These are phyloP conservation scores for Pheosia gnoma DNA, from an alignment of 2,888 invertebrate species.

Conservation along the genomic window DNA sequence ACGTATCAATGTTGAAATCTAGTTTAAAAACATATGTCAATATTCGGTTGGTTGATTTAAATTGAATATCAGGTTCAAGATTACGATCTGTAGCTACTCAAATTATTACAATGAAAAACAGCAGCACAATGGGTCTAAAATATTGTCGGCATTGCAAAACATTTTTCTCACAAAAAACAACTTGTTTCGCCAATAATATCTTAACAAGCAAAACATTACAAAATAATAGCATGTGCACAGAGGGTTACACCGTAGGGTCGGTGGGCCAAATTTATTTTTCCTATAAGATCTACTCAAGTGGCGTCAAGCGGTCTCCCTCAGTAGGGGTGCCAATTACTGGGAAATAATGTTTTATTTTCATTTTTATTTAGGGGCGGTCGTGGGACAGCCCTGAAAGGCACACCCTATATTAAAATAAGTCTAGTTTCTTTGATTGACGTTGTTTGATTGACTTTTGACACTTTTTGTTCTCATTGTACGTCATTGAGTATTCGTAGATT, in stretches of 20 bases:
- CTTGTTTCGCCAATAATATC: slow-evolving; percentile 48
- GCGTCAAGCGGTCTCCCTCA: slow-evolving; percentile 72
- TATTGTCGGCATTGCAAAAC: slow-evolving; percentile 16
- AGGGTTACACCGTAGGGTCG: slow-evolving; percentile 56
- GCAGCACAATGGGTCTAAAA: slow-evolving; percentile 13
- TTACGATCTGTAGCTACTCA: background rate
- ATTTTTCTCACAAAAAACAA: slow-evolving; percentile 36
- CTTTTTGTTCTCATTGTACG: slow-evolving; percentile 41
- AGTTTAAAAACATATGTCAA: background rate
- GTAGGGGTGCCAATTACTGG: slow-evolving; percentile 82
- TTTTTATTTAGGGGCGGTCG: slow-evolving; percentile 83
- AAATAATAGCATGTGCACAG: slow-evolving; percentile 69
- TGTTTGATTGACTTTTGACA: slow-evolving; percentile 70
- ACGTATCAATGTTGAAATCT: background rate
- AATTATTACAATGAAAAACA: slow-evolving; percentile 15
- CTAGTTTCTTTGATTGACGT: slow-evolving; percentile 77
- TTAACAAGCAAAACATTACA: slow-evolving; percentile 65
- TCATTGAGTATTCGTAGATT: background rate
- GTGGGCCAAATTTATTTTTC: slow-evolving; percentile 67
- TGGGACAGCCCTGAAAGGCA: slow-evolving; percentile 80
- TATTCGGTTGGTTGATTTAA: background rate
- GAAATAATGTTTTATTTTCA: slow-evolving; percentile 80
- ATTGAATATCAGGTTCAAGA: background rate
- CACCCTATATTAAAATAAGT: slow-evolving; percentile 77
- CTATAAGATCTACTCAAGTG: slow-evolving; percentile 79